Percentiles rank a stretch among this genome's conserved stretches.
phyloP scores from a whole-genome alignment of 2,113 vertebrate genomes.

The Grammomys surdaster region DNA sequence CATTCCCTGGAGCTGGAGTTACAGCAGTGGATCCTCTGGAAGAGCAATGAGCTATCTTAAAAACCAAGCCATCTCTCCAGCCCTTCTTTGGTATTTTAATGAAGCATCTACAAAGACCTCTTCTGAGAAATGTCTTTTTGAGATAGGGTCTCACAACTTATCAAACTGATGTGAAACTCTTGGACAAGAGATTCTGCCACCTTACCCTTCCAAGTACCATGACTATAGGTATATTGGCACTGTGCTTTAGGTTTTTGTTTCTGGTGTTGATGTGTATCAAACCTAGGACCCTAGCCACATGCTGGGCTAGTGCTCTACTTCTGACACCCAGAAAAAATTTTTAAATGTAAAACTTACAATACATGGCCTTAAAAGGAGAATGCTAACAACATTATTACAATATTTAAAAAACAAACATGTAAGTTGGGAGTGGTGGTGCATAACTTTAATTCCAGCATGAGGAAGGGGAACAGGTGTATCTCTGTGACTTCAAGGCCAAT shows the following conservation, averaged over 20 bases:
- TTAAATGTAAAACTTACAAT: not conserved
- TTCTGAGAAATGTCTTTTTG: slow-evolving; percentile 15
- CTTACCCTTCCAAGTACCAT: not conserved
- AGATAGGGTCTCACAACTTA: not conserved
- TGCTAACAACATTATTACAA: not conserved
- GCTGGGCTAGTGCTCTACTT: not conserved
- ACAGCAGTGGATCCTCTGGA: not conserved
- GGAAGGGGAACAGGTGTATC: not conserved
- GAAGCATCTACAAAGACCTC: not conserved
- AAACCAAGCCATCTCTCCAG: not conserved
- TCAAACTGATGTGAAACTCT: not conserved
- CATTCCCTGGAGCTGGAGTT: not conserved
- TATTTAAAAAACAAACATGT: not conserved
- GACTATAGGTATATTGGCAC: not conserved
- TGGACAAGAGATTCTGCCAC: not conserved
- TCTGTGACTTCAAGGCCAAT: not conserved
- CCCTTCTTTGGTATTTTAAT: not conserved
- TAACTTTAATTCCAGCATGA: not conserved
- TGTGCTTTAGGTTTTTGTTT: not conserved
- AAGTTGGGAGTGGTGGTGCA: not conserved
- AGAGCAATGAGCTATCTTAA: not conserved
- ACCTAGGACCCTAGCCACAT: not conserved
- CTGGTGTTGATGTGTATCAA: not conserved
- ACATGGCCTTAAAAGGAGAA: not conserved
- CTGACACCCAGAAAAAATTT: not conserved